phyloP scores from a whole-genome alignment of 2,888 invertebrate species.

The Pomacea canaliculata region DNA sequence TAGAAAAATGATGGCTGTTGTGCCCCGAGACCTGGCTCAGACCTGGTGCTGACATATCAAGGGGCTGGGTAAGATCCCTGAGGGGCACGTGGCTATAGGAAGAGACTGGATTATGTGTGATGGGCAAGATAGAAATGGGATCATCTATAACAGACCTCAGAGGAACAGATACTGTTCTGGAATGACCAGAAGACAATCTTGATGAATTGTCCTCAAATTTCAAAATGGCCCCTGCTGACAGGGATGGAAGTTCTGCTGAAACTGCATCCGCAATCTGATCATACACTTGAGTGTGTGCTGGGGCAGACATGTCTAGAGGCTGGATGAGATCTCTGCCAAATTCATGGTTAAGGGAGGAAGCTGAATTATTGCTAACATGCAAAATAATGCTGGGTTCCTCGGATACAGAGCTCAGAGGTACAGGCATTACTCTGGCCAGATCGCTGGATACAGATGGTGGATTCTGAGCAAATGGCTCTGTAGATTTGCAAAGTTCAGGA shows the following conservation, averaged over 20 bases:
- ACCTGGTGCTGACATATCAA: conserved; percentile 6
- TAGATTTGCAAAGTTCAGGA: too few species aligned
- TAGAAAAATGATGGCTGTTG: neutral
- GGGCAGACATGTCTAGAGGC: neutral
- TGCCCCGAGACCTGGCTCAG: conserved; percentile 1
- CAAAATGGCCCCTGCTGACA: too few species aligned
- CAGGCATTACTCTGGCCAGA: too few species aligned
- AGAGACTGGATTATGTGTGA: neutral
- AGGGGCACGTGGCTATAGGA: neutral
- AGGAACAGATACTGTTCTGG: neutral
- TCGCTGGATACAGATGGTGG: too few species aligned
- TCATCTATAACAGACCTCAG: neutral
- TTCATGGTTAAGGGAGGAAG: too few species aligned
- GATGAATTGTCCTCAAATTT: too few species aligned
- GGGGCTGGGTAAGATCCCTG: conserved; percentile 1
- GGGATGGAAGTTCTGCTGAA: too few species aligned
- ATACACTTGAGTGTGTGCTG: neutral
- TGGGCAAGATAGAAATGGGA: neutral
- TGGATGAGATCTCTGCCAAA: neutral
- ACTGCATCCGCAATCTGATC: too few species aligned
- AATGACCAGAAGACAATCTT: neutral
- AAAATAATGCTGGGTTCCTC: too few species aligned
- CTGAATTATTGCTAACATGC: too few species aligned
- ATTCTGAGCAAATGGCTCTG: too few species aligned
- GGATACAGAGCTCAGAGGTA: too few species aligned